Base-by-base conservation (phyloP, 1,140 invertebrate genomes). In the Euwallacea similis region DNA sequence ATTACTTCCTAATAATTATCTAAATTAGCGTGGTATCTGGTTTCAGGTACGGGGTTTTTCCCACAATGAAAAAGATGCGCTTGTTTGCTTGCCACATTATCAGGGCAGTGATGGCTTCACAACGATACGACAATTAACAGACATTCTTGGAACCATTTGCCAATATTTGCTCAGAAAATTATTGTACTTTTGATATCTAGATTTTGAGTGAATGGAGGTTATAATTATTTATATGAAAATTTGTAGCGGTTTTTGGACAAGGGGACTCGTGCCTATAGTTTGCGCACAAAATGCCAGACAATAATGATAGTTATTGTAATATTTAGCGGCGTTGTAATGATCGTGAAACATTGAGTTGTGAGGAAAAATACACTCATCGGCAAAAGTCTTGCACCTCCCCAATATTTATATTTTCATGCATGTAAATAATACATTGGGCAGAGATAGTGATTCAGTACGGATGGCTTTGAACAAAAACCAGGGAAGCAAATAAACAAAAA, bases 51-150 rank as follows among this genome's bases (percentile, higher is more conserved):
- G 55, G 59, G 59, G 59, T 42, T 61, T 61, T 61, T 61, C 59
- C 59, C 59, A 61, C 59, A 61, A 41, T 61, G 59, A 61, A 61
- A 61, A 61, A 61, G 59, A 43, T 61, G 59, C 59, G 59, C 59
- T 41, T 61, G 21, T 61, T 61, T 61, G 15, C 59, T 41, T 41
- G 7, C 6, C 9, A 43, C n/a, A 61, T 61, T 61, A 61, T 61
- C 59, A 43, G 59, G 42, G 42, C 59, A 61, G 59, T 61, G 59
- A 61, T 61, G 42, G 21, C 59, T 61, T 61, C 59, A 61, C 59
- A 61, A 43, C 33, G 59, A 61, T 61, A 61, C 59, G 59, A 61
- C 11, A 61, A 61, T 61, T 61, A 33, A 61, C 59, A 61, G 59
- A 3, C 21, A n/a, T 61, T 61, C 59, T 9, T 42, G 42, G 59